Base-by-base conservation (phyloP, 2,113 vertebrate genomes). In the Callaeas wilsoni region DNA sequence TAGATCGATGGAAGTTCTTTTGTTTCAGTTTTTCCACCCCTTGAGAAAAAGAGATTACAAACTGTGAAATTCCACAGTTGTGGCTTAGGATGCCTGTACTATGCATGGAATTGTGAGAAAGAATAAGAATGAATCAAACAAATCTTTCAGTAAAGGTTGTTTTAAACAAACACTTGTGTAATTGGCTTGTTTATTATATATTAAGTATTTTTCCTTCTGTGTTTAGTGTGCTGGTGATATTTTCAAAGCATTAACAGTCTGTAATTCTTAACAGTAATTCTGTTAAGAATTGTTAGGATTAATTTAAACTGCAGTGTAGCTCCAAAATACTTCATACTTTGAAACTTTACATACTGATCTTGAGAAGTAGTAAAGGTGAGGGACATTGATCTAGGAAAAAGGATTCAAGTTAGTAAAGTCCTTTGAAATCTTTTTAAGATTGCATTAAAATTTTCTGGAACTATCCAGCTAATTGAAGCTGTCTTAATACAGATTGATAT, bases 231-330 rank as follows among this genome's bases (percentile, higher is more conserved):
- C 37, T 93, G 67, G 23, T 47, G 65, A 16, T 87, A 56, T 78
- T 93, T 76, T 64, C 50, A 42, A 93, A 77, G 46, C 17, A 12
- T 6, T 44, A 33, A 7, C 44, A 83, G 20, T 44, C 21, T 6
- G 6, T 60, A 18, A 55, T 80, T 96, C 91, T 96, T 95, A 86
- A 90, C 63, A 60, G 46, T 79, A 90, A 35, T 80, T 94, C 79
- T 91, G 87, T 96, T 92, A 93, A 93, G 86, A 90, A 44, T 50
- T 77, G 15, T 46, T 84, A 47, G 57, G 56, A 77, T 76, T 44
- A 80, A 39, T 65, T 87, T 73, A n/a, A 91, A 65, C 17, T 41
- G 23, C 37, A 65, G 4, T 57, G 5, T 67, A 75, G 22, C 25
- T 90, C 90, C 47, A 30, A 73, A 62, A 8, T 47, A n/a, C 52